These are phyloP conservation scores for Hycleus cichorii DNA, from an alignment of 1,140 invertebrate genomes.

Conservation along the genomic window DNA sequence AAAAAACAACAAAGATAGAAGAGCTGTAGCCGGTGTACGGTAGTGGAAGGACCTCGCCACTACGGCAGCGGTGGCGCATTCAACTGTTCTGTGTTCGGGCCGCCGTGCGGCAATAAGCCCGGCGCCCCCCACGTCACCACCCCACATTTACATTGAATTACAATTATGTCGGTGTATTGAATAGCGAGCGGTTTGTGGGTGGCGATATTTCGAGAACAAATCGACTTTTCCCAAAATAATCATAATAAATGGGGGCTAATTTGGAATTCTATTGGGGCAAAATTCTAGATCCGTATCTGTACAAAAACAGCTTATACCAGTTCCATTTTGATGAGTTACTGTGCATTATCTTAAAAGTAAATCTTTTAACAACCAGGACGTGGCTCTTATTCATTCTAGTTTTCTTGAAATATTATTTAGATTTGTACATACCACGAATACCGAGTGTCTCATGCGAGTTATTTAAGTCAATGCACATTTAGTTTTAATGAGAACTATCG, in stretches of 20 bases:
- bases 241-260: neutral
- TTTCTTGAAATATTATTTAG: too few relatives aligned
- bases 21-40: neutral
- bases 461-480: too few relatives aligned
- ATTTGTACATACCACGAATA: too few relatives aligned
- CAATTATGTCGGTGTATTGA: neutral
- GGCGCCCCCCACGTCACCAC: constrained; percentile 3
- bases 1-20: neutral
- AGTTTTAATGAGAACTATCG: too few relatives aligned
- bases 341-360: too few relatives aligned
- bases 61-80: constrained; percentile 38
- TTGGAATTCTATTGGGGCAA: neutral
- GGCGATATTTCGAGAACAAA: neutral
- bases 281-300: too few relatives aligned
- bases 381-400: too few relatives aligned
- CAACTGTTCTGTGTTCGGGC: constrained; percentile 35
- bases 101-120: constrained; percentile 14
- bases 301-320: too few relatives aligned
- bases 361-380: too few relatives aligned
- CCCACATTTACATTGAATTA: neutral
- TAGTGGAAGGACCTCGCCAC: constrained; percentile 25
- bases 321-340: too few relatives aligned
- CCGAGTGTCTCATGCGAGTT: too few relatives aligned
- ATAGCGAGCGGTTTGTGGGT: neutral
- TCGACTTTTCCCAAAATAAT: neutral